Evolutionary conservation across 37 sponge, comb jelly and placozoan genomes (phyloP).

Genomic region (Crambe crambe): DNA sequence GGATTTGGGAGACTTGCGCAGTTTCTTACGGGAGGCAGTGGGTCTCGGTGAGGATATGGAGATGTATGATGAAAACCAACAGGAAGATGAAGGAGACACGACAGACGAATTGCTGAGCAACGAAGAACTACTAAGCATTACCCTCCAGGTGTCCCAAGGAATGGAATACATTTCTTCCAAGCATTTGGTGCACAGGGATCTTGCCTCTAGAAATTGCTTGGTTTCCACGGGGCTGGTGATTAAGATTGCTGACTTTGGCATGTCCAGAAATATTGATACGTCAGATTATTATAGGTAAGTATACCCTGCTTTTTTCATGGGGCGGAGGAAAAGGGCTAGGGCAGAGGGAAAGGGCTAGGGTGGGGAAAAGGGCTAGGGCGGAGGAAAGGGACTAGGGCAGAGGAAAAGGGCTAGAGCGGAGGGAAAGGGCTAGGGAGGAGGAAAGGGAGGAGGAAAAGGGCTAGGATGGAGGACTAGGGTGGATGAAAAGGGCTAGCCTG

Average conservation of each 20-base stretch:
- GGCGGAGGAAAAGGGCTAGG: too few species aligned
- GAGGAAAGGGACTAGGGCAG: too few species aligned
- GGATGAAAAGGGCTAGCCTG: too few species aligned
- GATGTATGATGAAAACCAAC: not conserved
- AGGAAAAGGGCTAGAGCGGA: too few species aligned
- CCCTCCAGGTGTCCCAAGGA: constrained; percentile 42
- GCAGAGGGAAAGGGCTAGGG: too few species aligned
- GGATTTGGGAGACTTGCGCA: constrained; percentile 55
- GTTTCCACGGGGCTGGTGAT: constrained; percentile 54
- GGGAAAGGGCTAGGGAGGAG: too few species aligned
- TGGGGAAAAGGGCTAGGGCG: too few species aligned
- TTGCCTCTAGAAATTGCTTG: constrained; percentile 61
- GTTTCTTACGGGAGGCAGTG: constrained; percentile 39
- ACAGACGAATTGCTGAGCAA: constrained; percentile 16
- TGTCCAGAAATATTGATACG: constrained; percentile 41
- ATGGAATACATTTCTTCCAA: constrained; percentile 52
- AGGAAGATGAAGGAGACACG: not conserved
- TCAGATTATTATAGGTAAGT: constrained; percentile 45
- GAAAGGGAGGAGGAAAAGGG: too few species aligned
- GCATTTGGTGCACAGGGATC: constrained; percentile 56
- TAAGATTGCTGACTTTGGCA: constrained; percentile 72
- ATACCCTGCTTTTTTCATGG: too few species aligned
- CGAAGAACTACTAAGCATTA: constrained; percentile 33
- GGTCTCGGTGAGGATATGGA: constrained; percentile 19
- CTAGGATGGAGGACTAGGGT: too few species aligned